phyloP scores from a whole-genome alignment of 2,888 invertebrate genomes.

The Pherbina coryleti region DNA sequence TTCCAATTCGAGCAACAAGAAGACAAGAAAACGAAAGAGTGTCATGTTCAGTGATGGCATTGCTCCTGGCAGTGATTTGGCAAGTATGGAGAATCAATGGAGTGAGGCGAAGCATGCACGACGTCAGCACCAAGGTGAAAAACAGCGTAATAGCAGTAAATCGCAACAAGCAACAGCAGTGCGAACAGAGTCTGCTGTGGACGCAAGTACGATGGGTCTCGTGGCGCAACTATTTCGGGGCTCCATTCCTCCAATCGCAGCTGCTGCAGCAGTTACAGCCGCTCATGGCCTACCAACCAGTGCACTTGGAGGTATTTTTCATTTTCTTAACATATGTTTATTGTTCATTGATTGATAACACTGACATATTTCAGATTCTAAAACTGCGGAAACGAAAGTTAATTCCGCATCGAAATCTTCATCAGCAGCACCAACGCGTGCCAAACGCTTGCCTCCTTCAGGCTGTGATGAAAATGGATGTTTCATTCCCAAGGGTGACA shows the following conservation, averaged over 20 bases:
- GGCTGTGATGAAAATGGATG: slow-evolving; percentile 61
- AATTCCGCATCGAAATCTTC: slow-evolving; percentile 44
- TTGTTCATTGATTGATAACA: too few species aligned
- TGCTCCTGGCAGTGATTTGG: slow-evolving; percentile 85
- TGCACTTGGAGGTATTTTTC: slow-evolving; percentile 18
- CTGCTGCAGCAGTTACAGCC: slow-evolving; percentile 57
- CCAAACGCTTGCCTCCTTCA: slow-evolving; percentile 58
- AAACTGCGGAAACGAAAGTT: slow-evolving; percentile 29
- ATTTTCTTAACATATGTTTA: background rate
- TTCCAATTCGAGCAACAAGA: slow-evolving; percentile 61
- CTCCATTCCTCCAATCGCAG: slow-evolving; percentile 62
- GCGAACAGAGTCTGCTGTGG: slow-evolving; percentile 50
- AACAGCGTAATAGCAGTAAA: slow-evolving; percentile 44
- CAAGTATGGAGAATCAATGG: slow-evolving; percentile 77
- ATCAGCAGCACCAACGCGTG: slow-evolving; percentile 48
- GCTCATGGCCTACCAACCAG: slow-evolving; percentile 27
- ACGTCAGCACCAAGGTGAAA: slow-evolving; percentile 55
- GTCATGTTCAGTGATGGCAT: slow-evolving; percentile 93
- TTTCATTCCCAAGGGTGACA: slow-evolving; percentile 68
- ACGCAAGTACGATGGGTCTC: slow-evolving; percentile 59
- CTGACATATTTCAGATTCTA: slow-evolving; percentile 12
- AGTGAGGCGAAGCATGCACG: slow-evolving; percentile 70
- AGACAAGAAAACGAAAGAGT: slow-evolving; percentile 75
- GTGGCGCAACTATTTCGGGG: slow-evolving; percentile 64
- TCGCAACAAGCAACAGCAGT: slow-evolving; percentile 56